These are phyloP conservation scores for Papilio polyxenes DNA, from an alignment of 1,140 invertebrate genomes.

Conservation along the genomic window DNA sequence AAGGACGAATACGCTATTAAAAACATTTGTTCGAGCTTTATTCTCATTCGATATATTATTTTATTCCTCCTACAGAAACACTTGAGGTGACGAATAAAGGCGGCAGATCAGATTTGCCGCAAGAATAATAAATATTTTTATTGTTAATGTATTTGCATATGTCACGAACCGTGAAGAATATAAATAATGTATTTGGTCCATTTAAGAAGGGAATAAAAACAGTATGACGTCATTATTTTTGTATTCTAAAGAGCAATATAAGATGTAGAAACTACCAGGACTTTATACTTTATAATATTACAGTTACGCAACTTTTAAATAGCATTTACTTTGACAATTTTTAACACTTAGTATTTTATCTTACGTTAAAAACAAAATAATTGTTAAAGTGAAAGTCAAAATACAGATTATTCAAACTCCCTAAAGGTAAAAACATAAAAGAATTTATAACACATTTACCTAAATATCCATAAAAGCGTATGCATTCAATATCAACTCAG, in stretches of 20 bases:
- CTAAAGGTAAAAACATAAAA: neutral
- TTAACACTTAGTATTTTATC: neutral
- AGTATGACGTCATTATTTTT: neutral
- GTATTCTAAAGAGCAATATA: neutral
- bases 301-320: neutral
- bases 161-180: neutral
- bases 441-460: neutral
- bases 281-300: neutral
- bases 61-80: conserved; percentile 33
- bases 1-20: conserved; percentile 38
- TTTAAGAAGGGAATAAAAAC: neutral
- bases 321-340: no score
- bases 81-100: conserved; percentile 33
- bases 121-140: conserved; percentile 20
- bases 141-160: neutral
- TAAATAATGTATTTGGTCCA: neutral
- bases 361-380: neutral
- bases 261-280: neutral
- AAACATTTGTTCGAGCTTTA: conserved; percentile 13
- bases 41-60: conserved; percentile 11
- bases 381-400: neutral
- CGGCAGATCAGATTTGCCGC: conserved; percentile 27
- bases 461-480: neutral
- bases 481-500: neutral
- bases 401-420: neutral